Evolutionary conservation across 1,140 invertebrate species (phyloP), one percentile per base, ranked within the genome.

Genomic region (Tetramorium parvispinum): DNA sequence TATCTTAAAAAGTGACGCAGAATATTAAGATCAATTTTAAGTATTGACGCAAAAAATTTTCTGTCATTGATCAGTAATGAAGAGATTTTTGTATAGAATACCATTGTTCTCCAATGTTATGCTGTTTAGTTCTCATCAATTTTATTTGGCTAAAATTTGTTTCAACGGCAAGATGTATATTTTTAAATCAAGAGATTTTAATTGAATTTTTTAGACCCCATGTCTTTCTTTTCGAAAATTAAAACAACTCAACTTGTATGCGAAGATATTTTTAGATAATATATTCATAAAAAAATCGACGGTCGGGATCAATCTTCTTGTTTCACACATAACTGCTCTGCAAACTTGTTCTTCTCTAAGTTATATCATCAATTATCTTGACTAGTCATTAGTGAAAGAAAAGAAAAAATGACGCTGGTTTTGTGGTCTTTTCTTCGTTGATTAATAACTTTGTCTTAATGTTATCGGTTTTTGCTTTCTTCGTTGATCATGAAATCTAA

Each of bases 331-430:
- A 49, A 81, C 13, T 10, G n/a, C 6, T 21, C 37, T 46, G 13
- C 32, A 27, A 71, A 71, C 1, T 73, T 71, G n/a, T 71, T 82
- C 18, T 0, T 43, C 7, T 46, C 7, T 51, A 37, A 51, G 7
- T 73, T 73, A 46, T 46, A 71, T 82, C 13, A 82, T 27, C 24
- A 2, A 61, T 83, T 43, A 83, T 73, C 24, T 49, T 57, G 7
- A 21, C 0, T 24, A 13, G 43, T 49, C 43, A 73, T 57, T 73
- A 59, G 2, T 37, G 13, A 81, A 63, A 18, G 21, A 24, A 51
- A 79, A 18, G 66, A 59, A 7, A 40, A n/a, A 43, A 70, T 7
- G 46, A 59, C n/a, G 2, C 0, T 1, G 4, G 1, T 55, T 40
- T 4, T 49, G n/a, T 7, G 16, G 13, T 10, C 32, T 79, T 40